Evolutionary conservation across 30 jellyfish, hydroid and myxozoan genomes (phyloP), one percentile per base, ranked within the genome.

Genomic region (Aurelia sp.): DNA sequence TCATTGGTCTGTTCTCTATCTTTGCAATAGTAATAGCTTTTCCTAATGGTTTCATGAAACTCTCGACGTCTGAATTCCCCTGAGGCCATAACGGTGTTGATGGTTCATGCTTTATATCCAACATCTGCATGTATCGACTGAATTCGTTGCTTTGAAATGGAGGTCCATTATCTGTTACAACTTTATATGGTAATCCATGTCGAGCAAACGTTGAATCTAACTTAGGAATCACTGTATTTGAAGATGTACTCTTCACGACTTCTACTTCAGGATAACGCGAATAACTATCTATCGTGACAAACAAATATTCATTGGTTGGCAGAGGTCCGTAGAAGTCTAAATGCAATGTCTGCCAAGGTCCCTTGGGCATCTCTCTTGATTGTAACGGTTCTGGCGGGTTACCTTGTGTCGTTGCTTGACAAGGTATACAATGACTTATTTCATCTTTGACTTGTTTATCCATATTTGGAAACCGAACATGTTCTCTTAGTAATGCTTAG

Each of bases 261-360:
- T 85, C 92, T 13, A 73, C 92, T 16, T 27, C 94, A 8, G 94
- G 94, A 61, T 72, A 85, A 16, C 68, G 62, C 5, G 91, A 85
- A 40, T 85, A 85, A 15, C 53, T 40, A 74, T 62, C 82, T 13
- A 35, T 44, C 8, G 52, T 87, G 58, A 85, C 91, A 33, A 72
- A 72, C 16, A 85, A 55, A 82, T 85, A 85, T 22, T 85, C 91
- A 24, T 57, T 41, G 33, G 74, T 4, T 41, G 57, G 81, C 9
- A 87, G 51, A 17, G 96, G 90, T 66, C 94, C 97, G 40, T n/a
- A 40, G 13, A 77, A 77, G 58, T 77, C 88, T 24, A 77, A 8
- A 18, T 55, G 33, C 17, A 77, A 13, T n/a, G 88, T 77, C 20
- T 77, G 63, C 79, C 88, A 77, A 19, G 88, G 79, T 55, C 71